A percentile compares a stretch with the other conserved stretches of the same genome.
phyloP scores from a whole-genome alignment of 2,888 invertebrate genomes.

The Coenonympha arcania region DNA sequence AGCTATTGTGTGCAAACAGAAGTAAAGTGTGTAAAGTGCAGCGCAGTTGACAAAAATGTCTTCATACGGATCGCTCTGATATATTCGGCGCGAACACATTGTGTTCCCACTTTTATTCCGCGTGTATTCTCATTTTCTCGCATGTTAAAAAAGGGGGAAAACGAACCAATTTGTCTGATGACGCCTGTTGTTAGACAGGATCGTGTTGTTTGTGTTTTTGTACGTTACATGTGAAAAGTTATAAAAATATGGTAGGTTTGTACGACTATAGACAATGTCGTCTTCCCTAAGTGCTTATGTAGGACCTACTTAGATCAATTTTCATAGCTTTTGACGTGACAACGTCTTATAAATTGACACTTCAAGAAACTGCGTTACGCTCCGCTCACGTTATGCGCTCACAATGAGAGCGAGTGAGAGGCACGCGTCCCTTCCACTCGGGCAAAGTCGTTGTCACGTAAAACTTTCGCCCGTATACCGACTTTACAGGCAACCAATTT shows the following conservation, averaged over 20 bases:
- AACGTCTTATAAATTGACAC: too few relatives aligned
- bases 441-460: too few relatives aligned
- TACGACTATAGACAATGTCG: not conserved
- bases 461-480: too few relatives aligned
- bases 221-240: not conserved
- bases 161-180: slow-evolving; percentile 29
- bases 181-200: slow-evolving; percentile 18
- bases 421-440: too few relatives aligned
- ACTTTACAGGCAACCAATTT: too few relatives aligned
- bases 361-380: too few relatives aligned
- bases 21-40: slow-evolving; percentile 4
- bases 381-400: too few relatives aligned
- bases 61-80: slow-evolving; percentile 20
- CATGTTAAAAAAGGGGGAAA: slow-evolving; percentile 18
- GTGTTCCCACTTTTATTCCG: slow-evolving; percentile 20
- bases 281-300: too few relatives aligned
- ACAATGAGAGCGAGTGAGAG: too few relatives aligned
- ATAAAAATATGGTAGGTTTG: not conserved
- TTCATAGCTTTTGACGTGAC: too few relatives aligned
- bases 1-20: slow-evolving; percentile 27
- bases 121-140: slow-evolving; percentile 3
- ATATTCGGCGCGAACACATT: slow-evolving; percentile 25
- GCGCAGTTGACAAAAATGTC: slow-evolving; percentile 29
- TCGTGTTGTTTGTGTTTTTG: slow-evolving; percentile 13
- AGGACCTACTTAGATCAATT: too few relatives aligned